These are phyloP conservation scores for Drosophila trichaetosa DNA, from an alignment of 2,888 invertebrate species.

Conservation along the genomic window DNA sequence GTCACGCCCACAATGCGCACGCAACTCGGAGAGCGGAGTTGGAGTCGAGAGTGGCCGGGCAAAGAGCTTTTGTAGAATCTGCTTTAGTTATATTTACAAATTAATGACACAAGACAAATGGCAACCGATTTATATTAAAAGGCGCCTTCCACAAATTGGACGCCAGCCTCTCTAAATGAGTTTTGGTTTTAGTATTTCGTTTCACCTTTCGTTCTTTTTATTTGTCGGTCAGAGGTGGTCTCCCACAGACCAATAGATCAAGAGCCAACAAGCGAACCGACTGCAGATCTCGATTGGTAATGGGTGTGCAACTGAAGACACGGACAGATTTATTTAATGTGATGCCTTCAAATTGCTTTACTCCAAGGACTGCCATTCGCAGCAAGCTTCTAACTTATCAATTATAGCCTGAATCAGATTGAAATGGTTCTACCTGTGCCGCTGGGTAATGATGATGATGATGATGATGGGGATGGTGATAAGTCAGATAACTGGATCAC, in stretches of 20 bases:
- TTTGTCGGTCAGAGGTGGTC: slow-evolving; percentile 45
- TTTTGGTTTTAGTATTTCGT: slow-evolving; percentile 34
- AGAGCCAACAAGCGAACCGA: slow-evolving; percentile 19
- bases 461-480: slow-evolving; percentile 43
- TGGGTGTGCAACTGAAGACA: slow-evolving; percentile 51
- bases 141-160: slow-evolving; percentile 61
- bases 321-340: slow-evolving; percentile 50
- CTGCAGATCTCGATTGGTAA: slow-evolving; percentile 42
- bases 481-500: slow-evolving; percentile 28
- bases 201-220: not conserved
- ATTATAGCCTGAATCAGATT: slow-evolving; percentile 44
- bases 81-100: slow-evolving; percentile 69
- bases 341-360: slow-evolving; percentile 33
- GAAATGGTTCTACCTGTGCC: slow-evolving; percentile 26
- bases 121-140: slow-evolving; percentile 70
- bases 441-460: slow-evolving; percentile 49
- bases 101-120: slow-evolving; percentile 76
- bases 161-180: slow-evolving; percentile 59
- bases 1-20: slow-evolving; percentile 73
- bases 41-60: slow-evolving; percentile 16
- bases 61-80: slow-evolving; percentile 56
- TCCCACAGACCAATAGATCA: slow-evolving; percentile 40
- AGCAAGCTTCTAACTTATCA: slow-evolving; percentile 33
- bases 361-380: slow-evolving; percentile 39
- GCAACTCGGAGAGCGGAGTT: slow-evolving; percentile 43